phyloP scores from a whole-genome alignment of 1,140 invertebrate species.

The Linepithema humile region DNA sequence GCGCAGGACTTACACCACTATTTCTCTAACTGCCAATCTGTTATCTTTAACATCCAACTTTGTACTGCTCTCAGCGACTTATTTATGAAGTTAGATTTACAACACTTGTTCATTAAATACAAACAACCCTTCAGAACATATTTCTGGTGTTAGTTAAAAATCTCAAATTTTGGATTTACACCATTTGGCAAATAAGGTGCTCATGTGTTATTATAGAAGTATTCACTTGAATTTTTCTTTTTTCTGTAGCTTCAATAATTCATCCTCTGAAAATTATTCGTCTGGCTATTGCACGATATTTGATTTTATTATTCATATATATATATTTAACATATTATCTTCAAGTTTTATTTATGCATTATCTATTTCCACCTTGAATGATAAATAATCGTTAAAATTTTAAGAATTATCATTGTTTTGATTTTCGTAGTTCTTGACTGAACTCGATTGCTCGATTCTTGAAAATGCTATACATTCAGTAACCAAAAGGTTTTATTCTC shows the following conservation, averaged over 20 bases:
- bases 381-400: not conserved
- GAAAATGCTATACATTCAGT: not conserved
- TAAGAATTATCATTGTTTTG: not conserved
- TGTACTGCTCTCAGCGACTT: too few species aligned
- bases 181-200: too few species aligned
- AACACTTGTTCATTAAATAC: too few species aligned
- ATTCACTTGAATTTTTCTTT: constrained; percentile 13
- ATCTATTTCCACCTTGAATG: constrained; percentile 37
- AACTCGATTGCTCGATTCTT: not conserved
- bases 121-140: too few species aligned
- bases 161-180: too few species aligned
- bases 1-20: too few species aligned
- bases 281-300: not conserved
- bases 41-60: too few species aligned
- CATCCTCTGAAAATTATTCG: constrained; percentile 35
- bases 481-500: not conserved
- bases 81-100: too few species aligned
- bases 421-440: not conserved
- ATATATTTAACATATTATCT: not conserved
- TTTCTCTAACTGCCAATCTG: too few species aligned
- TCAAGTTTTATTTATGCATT: constrained; percentile 19
- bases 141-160: too few species aligned
- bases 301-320: not conserved
- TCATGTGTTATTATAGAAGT: not conserved
- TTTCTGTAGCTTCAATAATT: constrained; percentile 35